Percentiles rank a stretch among this genome's conserved stretches.
Evolutionary conservation across 2,113 vertebrate genomes (phyloP).

Genomic region (Promerops cafer): DNA sequence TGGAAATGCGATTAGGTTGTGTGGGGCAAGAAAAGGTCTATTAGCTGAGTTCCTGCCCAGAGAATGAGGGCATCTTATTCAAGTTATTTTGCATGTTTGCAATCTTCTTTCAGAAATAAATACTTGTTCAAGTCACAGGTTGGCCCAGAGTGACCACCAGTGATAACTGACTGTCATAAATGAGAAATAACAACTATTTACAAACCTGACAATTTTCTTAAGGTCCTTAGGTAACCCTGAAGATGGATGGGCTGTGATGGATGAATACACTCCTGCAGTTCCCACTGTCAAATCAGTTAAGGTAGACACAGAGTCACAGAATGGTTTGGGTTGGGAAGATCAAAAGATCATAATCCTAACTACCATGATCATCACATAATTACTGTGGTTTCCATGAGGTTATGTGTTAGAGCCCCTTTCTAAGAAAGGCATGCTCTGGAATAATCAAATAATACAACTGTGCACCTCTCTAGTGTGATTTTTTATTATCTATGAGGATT

Average conservation of each 20-base stretch:
- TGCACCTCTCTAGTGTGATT: background rate
- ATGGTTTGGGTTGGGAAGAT: background rate
- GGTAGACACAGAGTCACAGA: rapidly evolving
- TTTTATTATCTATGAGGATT: background rate
- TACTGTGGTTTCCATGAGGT: background rate
- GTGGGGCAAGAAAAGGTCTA: background rate
- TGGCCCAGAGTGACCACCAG: background rate
- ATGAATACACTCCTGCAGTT: background rate
- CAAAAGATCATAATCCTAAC: background rate
- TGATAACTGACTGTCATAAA: background rate
- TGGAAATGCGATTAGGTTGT: background rate
- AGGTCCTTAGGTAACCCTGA: background rate
- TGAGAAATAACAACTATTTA: background rate
- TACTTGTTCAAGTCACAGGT: background rate
- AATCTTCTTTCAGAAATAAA: background rate
- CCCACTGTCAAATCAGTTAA: background rate
- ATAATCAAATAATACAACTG: background rate
- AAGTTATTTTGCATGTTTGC: background rate
- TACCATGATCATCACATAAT: background rate
- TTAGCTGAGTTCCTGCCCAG: rapidly evolving
- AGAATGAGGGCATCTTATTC: background rate
- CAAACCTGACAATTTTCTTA: background rate
- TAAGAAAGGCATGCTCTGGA: background rate
- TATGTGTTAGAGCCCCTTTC: background rate
- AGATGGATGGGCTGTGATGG: background rate